A percentile compares a stretch with the other conserved stretches of the same genome.
phyloP scores from a whole-genome alignment of 1,140 invertebrate genomes.

The Goniozus legneri region DNA sequence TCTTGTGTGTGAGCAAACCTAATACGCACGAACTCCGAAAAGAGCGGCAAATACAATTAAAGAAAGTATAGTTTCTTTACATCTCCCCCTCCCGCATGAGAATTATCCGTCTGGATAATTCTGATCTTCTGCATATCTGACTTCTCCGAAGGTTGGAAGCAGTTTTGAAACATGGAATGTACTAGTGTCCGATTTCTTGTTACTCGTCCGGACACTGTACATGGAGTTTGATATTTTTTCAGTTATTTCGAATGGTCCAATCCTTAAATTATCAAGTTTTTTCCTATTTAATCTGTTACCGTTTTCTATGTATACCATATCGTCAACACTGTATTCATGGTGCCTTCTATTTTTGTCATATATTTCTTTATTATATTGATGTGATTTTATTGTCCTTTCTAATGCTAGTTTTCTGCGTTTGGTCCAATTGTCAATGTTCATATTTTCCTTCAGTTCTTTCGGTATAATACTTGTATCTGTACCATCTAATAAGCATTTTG shows the following conservation, averaged over 20 bases:
- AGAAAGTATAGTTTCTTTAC: no score
- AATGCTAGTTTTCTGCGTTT: slow-evolving; percentile 8
- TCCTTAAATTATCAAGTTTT: neutral
- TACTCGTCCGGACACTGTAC: neutral
- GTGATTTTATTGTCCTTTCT: neutral
- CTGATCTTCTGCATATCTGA: no score
- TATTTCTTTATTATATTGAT: neutral
- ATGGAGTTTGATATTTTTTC: slow-evolving; percentile 2
- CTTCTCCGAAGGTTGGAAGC: neutral
- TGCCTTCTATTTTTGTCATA: slow-evolving; percentile 1
- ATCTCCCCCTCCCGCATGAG: no score
- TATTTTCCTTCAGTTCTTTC: slow-evolving; percentile 28
- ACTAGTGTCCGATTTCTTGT: neutral
- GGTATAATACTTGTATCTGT: slow-evolving; percentile 30
- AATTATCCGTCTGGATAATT: no score
- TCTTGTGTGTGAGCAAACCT: no score
- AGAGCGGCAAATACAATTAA: no score
- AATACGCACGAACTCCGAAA: no score
- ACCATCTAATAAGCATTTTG: slow-evolving; percentile 37
- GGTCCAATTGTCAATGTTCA: slow-evolving; percentile 4
- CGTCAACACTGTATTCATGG: neutral
- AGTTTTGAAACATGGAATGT: neutral
- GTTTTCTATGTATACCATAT: slow-evolving; percentile 1
- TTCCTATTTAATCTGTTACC: slow-evolving; percentile 1
- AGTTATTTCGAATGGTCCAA: slow-evolving; percentile 3